These are phyloP conservation scores for Hydrochoerus hydrochaeris DNA, from an alignment of 2,113 vertebrate genomes.

Conservation along the genomic window DNA sequence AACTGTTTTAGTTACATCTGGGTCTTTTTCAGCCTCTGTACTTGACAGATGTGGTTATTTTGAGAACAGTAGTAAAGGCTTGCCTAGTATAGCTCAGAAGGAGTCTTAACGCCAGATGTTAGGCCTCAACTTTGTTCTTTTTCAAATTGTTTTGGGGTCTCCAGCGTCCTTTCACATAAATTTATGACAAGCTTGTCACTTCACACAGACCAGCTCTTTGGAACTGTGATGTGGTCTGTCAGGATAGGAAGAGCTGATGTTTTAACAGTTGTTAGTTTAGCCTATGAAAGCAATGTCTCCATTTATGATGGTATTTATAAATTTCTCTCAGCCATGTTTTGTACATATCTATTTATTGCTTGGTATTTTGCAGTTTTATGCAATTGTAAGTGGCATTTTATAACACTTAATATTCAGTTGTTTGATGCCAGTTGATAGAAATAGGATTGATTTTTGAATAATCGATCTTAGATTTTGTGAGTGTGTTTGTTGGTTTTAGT, in stretches of 20 bases:
- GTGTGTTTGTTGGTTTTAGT: background rate
- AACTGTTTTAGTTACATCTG: background rate
- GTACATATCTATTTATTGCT: background rate
- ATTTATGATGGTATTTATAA: background rate
- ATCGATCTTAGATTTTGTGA: background rate
- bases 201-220: background rate
- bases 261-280: background rate
- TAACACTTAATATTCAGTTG: background rate
- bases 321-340: background rate
- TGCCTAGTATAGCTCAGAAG: background rate
- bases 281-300: background rate
- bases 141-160: background rate
- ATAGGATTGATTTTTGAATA: conserved; percentile 11
- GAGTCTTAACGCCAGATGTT: background rate
- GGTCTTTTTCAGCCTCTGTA: background rate
- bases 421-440: background rate
- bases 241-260: background rate
- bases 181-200: background rate
- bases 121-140: background rate
- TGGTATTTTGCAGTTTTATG: conserved; percentile 9
- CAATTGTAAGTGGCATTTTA: background rate
- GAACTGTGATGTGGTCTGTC: background rate
- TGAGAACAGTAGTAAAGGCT: background rate
- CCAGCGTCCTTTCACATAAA: background rate
- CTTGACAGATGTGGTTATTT: background rate